Percentiles rank a stretch among this genome's conserved stretches.
Conservation (phyloP, 2,797 vertebrate genomes). For the Chiropotes sagulatus region DNA sequence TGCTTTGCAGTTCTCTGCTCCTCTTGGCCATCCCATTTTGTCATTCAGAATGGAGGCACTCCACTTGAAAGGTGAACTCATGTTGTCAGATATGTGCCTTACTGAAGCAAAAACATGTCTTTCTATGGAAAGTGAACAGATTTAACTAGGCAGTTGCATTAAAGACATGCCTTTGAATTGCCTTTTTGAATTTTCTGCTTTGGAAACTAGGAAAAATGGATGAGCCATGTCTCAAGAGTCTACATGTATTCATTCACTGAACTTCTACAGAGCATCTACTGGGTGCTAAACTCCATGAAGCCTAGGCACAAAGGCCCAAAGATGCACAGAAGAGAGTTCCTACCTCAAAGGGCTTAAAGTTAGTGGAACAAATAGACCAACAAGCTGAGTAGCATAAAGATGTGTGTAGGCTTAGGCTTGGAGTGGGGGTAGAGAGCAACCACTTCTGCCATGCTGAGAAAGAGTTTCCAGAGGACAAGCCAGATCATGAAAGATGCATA, state of each 20-base stretch:
- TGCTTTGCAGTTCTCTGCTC: background rate
- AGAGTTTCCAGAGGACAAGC: background rate
- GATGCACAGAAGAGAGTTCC: background rate
- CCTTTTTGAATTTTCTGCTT: conserved; percentile 56
- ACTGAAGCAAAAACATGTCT: conserved; percentile 15
- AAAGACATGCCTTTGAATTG: conserved; percentile 51
- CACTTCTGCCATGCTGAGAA: background rate
- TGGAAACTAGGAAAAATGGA: conserved; percentile 31
- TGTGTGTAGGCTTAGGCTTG: background rate
- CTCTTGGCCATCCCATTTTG: conserved; percentile 52
- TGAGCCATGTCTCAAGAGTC: background rate
- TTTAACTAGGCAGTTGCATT: conserved; percentile 30
- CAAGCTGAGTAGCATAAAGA: background rate
- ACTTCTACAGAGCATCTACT: background rate
- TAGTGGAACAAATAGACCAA: background rate
- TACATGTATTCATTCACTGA: conserved; percentile 22
- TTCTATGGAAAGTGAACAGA: conserved; percentile 29
- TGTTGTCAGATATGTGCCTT: conserved; percentile 54
- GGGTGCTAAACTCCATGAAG: background rate
- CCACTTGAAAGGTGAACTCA: conserved; percentile 45
- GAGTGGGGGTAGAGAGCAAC: background rate
- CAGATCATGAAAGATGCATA: background rate
- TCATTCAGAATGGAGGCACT: conserved; percentile 39
- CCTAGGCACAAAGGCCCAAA: background rate
- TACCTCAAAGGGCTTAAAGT: background rate